A percentile compares a stretch with the other conserved stretches of the same genome.
These are phyloP conservation scores for Xiphophorus maculatus DNA, from an alignment of 2,113 vertebrate genomes.

Conservation along the genomic window DNA sequence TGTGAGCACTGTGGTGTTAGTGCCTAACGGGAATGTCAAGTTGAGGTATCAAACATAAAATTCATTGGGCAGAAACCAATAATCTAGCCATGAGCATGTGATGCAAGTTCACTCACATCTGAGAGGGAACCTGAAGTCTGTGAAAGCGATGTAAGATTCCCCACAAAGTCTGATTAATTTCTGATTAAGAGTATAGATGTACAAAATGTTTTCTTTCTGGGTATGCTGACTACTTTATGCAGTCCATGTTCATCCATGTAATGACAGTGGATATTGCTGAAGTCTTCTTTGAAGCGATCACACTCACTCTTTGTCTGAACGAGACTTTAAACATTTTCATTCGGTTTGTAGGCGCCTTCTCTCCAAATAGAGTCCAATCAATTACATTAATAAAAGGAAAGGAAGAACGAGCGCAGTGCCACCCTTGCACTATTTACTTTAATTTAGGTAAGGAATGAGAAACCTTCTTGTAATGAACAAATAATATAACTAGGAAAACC, in stretches of 20 bases:
- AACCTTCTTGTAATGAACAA: constrained; percentile 45
- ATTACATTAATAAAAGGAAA: constrained; percentile 36
- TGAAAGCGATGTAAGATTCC: not conserved
- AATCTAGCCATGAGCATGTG: constrained; percentile 10
- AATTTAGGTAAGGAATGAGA: constrained; percentile 41
- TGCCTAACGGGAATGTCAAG: constrained; percentile 13
- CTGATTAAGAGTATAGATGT: not conserved
- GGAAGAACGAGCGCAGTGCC: constrained; percentile 14
- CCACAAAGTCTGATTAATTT: not conserved
- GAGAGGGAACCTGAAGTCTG: not conserved
- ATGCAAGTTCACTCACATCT: constrained; percentile 15
- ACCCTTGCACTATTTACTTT: constrained; percentile 27
- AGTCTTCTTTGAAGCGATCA: not conserved
- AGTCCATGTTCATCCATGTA: not conserved
- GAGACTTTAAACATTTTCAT: not conserved
- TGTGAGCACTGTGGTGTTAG: constrained; percentile 8
- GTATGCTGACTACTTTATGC: not conserved
- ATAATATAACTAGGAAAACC: constrained; percentile 32
- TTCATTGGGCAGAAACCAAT: constrained; percentile 48
- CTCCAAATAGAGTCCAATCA: constrained; percentile 10
- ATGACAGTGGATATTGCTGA: not conserved
- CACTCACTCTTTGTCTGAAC: not conserved
- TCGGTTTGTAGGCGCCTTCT: constrained; percentile 1
- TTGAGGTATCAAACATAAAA: constrained; percentile 49
- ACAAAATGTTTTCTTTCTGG: not conserved